Percentiles rank a stretch among this genome's conserved stretches.
Conservation (phyloP, 2,797 vertebrate species). For the Knipowitschia caucasica region DNA sequence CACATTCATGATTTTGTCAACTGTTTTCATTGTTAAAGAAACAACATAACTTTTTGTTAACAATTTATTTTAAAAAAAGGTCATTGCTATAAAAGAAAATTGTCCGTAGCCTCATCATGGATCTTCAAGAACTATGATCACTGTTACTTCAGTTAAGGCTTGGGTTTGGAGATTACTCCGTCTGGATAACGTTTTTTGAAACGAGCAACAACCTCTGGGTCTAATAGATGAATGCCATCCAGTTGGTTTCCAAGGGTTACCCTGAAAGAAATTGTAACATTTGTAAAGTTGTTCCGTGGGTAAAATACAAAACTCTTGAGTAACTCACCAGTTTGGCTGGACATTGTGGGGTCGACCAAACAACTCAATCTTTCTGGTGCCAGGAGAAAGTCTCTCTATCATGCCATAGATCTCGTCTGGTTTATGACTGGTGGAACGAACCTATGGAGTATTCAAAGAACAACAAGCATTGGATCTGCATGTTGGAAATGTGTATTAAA, state of each 20-base stretch:
- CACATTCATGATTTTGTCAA: background rate
- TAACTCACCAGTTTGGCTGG: conserved; percentile 87
- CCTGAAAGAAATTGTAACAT: conserved; percentile 60
- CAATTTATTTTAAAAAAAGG: conserved; percentile 45
- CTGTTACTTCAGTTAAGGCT: conserved; percentile 60
- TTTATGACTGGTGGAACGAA: conserved; percentile 93
- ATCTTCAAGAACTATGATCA: background rate
- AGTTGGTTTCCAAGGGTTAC: conserved; percentile 91
- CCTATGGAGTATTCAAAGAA: conserved; percentile 61
- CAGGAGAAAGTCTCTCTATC: conserved; percentile 91
- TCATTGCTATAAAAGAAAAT: conserved; percentile 43
- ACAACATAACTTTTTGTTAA: conserved; percentile 9
- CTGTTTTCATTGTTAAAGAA: background rate
- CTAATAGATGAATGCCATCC: conserved; percentile 90
- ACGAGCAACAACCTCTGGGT: conserved; percentile 88
- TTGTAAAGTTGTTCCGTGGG: background rate
- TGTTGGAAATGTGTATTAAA: background rate
- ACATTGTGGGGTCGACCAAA: conserved; percentile 92
- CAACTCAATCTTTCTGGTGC: conserved; percentile 92
- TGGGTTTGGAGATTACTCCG: conserved; percentile 90
- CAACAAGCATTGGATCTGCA: no score
- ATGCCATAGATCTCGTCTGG: conserved; percentile 96
- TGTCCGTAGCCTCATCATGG: background rate
- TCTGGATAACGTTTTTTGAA: conserved; percentile 91
- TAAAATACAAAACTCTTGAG: background rate